These are phyloP conservation scores for Ctenodactylus gundi DNA, from an alignment of 2,113 vertebrate species.

Conservation along the genomic window DNA sequence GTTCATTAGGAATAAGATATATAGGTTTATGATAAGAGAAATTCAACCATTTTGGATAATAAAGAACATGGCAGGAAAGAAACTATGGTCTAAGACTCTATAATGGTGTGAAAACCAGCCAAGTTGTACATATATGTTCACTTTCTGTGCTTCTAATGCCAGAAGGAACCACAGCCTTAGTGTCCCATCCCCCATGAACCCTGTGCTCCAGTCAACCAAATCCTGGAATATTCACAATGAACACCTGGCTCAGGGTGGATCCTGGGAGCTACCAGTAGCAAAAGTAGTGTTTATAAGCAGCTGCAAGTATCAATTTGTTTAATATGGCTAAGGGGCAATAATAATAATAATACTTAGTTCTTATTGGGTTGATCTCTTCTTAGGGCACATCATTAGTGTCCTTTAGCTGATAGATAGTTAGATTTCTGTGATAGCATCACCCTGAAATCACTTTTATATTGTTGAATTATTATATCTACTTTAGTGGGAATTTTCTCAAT, in stretches of 20 bases:
- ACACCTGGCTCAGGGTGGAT: accelerated
- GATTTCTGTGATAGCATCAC: background rate
- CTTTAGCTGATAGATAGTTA: background rate
- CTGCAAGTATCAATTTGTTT: background rate
- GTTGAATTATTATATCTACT: background rate
- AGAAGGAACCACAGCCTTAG: background rate
- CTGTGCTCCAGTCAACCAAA: no score
- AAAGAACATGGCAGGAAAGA: background rate
- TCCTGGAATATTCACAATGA: background rate
- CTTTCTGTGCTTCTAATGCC: background rate
- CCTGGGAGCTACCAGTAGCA: background rate
- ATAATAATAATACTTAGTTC: background rate
- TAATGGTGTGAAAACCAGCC: background rate
- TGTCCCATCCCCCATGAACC: accelerated
- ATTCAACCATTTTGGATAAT: background rate
- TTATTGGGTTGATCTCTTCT: background rate
- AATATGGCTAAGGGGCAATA: background rate
- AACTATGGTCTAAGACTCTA: background rate
- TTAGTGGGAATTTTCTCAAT: background rate
- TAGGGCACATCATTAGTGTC: background rate
- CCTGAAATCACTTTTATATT: background rate
- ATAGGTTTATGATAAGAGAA: background rate
- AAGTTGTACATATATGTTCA: no score
- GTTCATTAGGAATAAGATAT: background rate
- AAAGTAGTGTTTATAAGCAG: background rate